Evolutionary conservation across 2,797 vertebrate species (phyloP).

Genomic region (Hoplostethus mediterraneus): DNA sequence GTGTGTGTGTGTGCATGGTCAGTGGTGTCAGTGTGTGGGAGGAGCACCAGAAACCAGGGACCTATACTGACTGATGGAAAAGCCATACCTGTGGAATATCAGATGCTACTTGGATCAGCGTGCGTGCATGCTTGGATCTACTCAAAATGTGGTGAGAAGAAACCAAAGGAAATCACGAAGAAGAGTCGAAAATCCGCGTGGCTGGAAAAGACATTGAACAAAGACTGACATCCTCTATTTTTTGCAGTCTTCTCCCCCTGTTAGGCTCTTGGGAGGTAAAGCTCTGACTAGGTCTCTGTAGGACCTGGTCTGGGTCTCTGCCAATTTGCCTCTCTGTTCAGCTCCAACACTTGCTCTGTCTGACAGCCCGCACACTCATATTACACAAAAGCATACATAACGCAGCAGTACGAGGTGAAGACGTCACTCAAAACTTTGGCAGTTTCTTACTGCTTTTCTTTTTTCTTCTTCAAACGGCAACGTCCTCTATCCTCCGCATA

Average conservation of each 20-base stretch:
- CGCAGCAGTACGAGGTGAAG: slow-evolving; percentile 39
- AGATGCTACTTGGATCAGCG: slow-evolving; percentile 38
- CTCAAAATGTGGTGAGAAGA: not conserved
- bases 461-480: not conserved
- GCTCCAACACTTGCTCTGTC: slow-evolving; percentile 24
- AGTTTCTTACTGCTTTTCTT: slow-evolving; percentile 4
- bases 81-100: slow-evolving; percentile 45
- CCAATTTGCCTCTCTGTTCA: slow-evolving; percentile 38
- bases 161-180: slow-evolving; percentile 37
- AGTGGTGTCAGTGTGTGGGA: slow-evolving; percentile 19
- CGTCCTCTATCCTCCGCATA: slow-evolving; percentile 9
- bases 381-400: slow-evolving; percentile 33
- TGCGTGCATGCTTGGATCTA: slow-evolving; percentile 6
- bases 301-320: slow-evolving; percentile 28
- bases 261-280: too few relatives aligned
- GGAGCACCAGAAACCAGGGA: slow-evolving; percentile 22
- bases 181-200: slow-evolving; percentile 20
- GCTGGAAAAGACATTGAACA: slow-evolving; percentile 67
- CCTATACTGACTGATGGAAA: slow-evolving; percentile 47
- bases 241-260: not conserved
- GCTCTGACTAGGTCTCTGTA: too few relatives aligned
- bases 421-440: not conserved
- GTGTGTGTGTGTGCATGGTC: not conserved
- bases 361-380: slow-evolving; percentile 35
- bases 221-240: slow-evolving; percentile 2